Conservation (phyloP, 2,888 invertebrate genomes). For the Rotaria macrura region DNA sequence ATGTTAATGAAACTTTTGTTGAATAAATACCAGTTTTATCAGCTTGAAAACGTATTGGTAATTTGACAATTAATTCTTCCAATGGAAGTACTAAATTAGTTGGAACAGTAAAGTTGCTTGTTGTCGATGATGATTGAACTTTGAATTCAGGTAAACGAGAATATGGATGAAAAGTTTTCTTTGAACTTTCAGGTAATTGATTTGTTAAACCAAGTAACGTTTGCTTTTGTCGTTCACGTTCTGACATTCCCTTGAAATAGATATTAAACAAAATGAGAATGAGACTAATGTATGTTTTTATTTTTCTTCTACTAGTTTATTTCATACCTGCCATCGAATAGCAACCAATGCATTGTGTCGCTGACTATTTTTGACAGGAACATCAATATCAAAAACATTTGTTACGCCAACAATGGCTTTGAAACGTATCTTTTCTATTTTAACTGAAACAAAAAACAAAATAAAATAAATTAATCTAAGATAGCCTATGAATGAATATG, state of each 20-base stretch:
- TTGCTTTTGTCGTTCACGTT: conserved; percentile 14
- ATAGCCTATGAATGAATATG: no score
- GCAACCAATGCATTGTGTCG: conserved; percentile 7
- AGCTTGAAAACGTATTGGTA: conserved; percentile 44
- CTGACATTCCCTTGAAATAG: conserved; percentile 9
- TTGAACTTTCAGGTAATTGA: background rate
- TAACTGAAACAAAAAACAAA: background rate
- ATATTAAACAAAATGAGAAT: no score
- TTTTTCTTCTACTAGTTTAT: background rate
- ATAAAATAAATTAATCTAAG: no score
- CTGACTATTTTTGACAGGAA: conserved; percentile 13
- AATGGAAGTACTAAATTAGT: background rate
- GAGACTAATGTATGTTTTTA: no score
- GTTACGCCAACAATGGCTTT: background rate
- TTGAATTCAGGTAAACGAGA: conserved; percentile 5
- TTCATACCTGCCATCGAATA: background rate
- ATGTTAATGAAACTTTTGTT: conserved; percentile 41
- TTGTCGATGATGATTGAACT: conserved; percentile 19
- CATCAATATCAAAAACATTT: background rate
- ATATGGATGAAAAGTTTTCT: background rate
- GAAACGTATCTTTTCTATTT: background rate
- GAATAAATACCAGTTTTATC: conserved; percentile 45
- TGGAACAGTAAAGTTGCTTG: background rate
- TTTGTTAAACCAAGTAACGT: conserved; percentile 16
- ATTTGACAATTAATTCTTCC: conserved; percentile 37